Percentiles rank a stretch among this genome's conserved stretches.
These are phyloP conservation scores for Ornithoptera priamus DNA, from an alignment of 2,888 invertebrate genomes.

Conservation along the genomic window DNA sequence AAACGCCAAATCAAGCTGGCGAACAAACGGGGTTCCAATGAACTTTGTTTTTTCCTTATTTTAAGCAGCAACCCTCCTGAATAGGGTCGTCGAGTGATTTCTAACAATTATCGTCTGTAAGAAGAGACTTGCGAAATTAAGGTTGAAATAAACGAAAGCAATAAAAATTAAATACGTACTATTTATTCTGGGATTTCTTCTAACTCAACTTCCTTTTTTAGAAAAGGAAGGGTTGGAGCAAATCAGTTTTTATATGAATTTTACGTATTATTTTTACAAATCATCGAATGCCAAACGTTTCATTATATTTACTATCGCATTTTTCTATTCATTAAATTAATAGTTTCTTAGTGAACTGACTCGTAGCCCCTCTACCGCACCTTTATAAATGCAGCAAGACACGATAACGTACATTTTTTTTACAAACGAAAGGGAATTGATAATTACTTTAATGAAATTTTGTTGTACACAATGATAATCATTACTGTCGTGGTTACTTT, in stretches of 20 bases:
- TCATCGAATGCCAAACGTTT: background rate
- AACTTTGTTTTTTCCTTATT: conserved; percentile 40
- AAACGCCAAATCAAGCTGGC: conserved; percentile 39
- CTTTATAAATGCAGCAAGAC: background rate
- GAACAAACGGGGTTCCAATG: conserved; percentile 43
- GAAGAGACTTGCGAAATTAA: conserved; percentile 24
- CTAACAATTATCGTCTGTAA: conserved; percentile 28
- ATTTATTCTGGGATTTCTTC: background rate
- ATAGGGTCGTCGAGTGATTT: conserved; percentile 30
- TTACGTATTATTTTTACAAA: background rate
- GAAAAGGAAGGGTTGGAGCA: background rate
- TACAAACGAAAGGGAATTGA: background rate
- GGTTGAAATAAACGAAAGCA: conserved; percentile 16
- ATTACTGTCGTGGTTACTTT: background rate
- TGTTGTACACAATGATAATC: background rate
- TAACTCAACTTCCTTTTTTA: background rate
- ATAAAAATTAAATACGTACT: conserved; percentile 9
- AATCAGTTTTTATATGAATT: background rate
- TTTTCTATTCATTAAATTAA: too few species aligned
- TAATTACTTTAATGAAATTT: background rate
- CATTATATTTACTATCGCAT: too few species aligned
- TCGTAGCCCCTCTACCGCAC: background rate
- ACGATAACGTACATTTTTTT: background rate
- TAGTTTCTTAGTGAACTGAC: background rate
- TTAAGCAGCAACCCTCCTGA: conserved; percentile 33